Evolutionary conservation across 1,140 invertebrate species (phyloP), one percentile per base, ranked within the genome.

Genomic region (Drosophila gunungcola): DNA sequence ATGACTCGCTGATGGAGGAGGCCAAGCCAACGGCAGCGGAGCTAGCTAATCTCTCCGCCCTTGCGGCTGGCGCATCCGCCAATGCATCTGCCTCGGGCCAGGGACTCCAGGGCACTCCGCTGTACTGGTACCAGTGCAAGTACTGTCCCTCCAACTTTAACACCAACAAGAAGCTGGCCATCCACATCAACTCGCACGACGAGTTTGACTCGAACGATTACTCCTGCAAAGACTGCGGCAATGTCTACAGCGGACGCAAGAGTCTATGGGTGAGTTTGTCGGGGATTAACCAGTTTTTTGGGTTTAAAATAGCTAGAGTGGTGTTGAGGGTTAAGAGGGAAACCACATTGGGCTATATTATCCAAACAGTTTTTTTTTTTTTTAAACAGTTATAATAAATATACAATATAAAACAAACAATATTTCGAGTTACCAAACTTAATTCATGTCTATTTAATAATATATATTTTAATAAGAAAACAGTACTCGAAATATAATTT

Each of bases 151-250:
- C 90, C 21, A 91, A 92, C 29, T 92, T 92, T 42, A 91, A 92
- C 49, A 91, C 91, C 21, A 91, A 91, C 56, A 92, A 92, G 49
- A 92, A 92, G 53, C 75, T 92, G 54, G 92, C 92, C 48, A 92
- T 92, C 9, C 92, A 92, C 69, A 92, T 92, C 5, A 92, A 92
- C 34, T 92, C 90, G 16, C 92, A 92, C 49, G 84, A 91, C 51
- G 92, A 92, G 73, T 91, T 92, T 25, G 91, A 92, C 48, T 91
- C 88, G 6, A 92, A 86, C 29, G 92, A 92, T 52, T 92, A 92
- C 56, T 92, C 92, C 12, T 92, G 92, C 74, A 92, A 92, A 67
- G 92, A 92, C 27, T 92, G 92, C 63, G 92, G 92, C 46, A 92
- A 92, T 54, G 91, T 92, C 10, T 92, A 92, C 43, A 92, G 91